A percentile compares a stretch with the other conserved stretches of the same genome.
phyloP scores from a whole-genome alignment of 2,888 invertebrate species.

The Sminthurinus aureus region DNA sequence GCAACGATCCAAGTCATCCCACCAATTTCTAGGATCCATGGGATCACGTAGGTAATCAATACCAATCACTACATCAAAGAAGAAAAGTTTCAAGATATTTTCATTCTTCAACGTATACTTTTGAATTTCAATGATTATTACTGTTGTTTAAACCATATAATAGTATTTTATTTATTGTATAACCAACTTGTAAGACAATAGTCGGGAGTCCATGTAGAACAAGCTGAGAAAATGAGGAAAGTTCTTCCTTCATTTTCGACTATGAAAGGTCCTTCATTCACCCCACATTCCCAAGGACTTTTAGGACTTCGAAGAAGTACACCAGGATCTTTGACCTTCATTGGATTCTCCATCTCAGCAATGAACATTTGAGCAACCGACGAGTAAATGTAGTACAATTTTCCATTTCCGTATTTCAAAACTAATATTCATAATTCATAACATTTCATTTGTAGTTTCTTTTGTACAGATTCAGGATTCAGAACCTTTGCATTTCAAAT shows the following conservation, averaged over 20 bases:
- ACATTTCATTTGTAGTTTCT: too few relatives aligned
- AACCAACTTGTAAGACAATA: too few relatives aligned
- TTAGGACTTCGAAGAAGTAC: conserved; percentile 48
- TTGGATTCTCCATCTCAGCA: conserved; percentile 56
- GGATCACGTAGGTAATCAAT: conserved; percentile 55
- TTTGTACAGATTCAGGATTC: not conserved
- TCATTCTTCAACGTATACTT: too few relatives aligned
- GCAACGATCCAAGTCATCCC: conserved; percentile 37
- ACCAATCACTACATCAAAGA: conserved; percentile 57
- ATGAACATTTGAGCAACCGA: conserved; percentile 58
- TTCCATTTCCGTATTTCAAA: conserved; percentile 50
- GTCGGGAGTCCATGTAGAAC: conserved; percentile 57
- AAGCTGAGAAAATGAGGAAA: conserved; percentile 57
- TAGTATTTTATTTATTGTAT: too few relatives aligned
- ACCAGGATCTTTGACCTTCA: conserved; percentile 51
- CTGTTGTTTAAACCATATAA: too few relatives aligned
- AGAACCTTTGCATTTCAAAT: not conserved
- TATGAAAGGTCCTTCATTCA: conserved; percentile 55
- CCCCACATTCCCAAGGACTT: conserved; percentile 54
- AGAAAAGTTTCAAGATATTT: too few relatives aligned
- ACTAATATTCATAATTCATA: conserved; percentile 21
- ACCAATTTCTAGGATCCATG: conserved; percentile 31
- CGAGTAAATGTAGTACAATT: conserved; percentile 55
- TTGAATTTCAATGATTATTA: too few relatives aligned
- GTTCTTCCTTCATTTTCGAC: conserved; percentile 51